Percentiles rank a stretch among this genome's conserved stretches.
Evolutionary conservation across 53 echinoderm and acorn worm genomes (phyloP).

Genomic region (Apostichopus leukothele): DNA sequence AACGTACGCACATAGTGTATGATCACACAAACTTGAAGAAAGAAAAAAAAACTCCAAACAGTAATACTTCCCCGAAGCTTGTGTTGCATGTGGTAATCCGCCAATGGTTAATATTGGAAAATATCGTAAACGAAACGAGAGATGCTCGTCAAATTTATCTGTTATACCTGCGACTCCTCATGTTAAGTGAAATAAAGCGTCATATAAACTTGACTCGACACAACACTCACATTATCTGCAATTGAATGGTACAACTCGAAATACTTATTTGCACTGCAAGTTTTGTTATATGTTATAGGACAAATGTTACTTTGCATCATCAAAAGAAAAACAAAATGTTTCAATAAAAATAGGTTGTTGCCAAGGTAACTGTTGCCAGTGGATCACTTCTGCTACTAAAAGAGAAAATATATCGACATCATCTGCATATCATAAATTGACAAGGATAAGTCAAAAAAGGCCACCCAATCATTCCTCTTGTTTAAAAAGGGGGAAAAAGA

Average conservation of each 20-base stretch:
- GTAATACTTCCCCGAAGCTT: not conserved
- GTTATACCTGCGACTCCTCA: conserved; percentile 2
- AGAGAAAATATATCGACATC: not conserved
- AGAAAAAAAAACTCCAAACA: not conserved
- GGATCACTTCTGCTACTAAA: not conserved
- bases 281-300: conserved; percentile 4
- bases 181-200: conserved; percentile 2
- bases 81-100: conserved; percentile 11
- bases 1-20: no score
- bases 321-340: not conserved
- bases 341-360: conserved; percentile 27
- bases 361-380: conserved; percentile 30
- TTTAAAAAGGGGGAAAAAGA: not conserved
- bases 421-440: conserved; percentile 5
- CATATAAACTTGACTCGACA: not conserved
- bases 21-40: no score
- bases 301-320: not conserved
- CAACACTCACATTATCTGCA: not conserved
- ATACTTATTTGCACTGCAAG: conserved; percentile 1
- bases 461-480: not conserved
- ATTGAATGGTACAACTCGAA: not conserved
- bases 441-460: not conserved
- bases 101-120: conserved; percentile 12
- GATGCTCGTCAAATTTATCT: not conserved
- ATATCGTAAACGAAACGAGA: conserved; percentile 20